Evolutionary conservation across 2,113 vertebrate species (phyloP).

Genomic region (Sus scrofa): T2T-Sscrofa CM000824.6:155720501-155721000

Average conservation of each 20-base stretch:
- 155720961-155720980: not conserved
- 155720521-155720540: not conserved
- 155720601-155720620: not conserved
- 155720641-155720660: slow-evolving; percentile 9
- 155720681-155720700: not conserved
- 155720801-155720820: not conserved
- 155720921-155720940: not conserved
- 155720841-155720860: not conserved
- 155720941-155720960: not conserved
- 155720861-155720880: not conserved
- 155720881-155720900: not conserved
- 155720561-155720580: not conserved
- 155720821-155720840: not conserved
- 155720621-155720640: slow-evolving; percentile 25
- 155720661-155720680: not conserved
- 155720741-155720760: not conserved
- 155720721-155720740: not conserved
- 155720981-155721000: not conserved
- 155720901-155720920: not conserved
- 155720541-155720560: not conserved
- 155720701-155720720: not conserved
- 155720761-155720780: not conserved
- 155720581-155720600: not conserved
- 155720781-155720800: not conserved
- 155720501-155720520: rapidly evolving